A percentile compares a stretch with the other conserved stretches of the same genome.
These are phyloP conservation scores for Thera obeliscata DNA, from an alignment of 2,888 invertebrate species.

Conservation along the genomic window DNA sequence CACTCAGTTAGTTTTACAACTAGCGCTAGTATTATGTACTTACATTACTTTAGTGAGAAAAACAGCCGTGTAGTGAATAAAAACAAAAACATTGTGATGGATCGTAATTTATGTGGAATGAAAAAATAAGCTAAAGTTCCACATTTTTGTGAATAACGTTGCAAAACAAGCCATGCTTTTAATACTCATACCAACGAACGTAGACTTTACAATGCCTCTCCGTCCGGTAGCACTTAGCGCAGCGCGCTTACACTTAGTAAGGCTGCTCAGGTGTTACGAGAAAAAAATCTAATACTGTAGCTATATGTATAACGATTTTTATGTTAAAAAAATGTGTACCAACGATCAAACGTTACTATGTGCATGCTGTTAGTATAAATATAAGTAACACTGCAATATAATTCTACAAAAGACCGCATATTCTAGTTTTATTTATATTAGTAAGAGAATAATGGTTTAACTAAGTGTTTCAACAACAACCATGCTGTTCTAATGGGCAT, in stretches of 20 bases:
- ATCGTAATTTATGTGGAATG: background rate
- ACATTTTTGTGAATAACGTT: conserved; percentile 3
- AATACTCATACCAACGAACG: conserved; percentile 18
- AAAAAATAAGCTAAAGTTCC: background rate
- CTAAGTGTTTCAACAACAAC: too few species aligned
- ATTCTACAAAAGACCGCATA: background rate
- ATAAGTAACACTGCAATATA: background rate
- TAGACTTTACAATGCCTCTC: conserved; percentile 34
- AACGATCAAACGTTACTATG: conserved; percentile 10
- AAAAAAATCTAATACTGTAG: conserved; percentile 26
- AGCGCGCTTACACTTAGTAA: conserved; percentile 36
- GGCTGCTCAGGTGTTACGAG: conserved; percentile 32
- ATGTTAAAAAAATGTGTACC: conserved; percentile 1
- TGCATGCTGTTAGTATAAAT: conserved; percentile 21
- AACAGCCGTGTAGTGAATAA: conserved; percentile 24
- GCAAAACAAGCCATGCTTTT: conserved; percentile 33
- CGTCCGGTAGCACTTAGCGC: conserved; percentile 32
- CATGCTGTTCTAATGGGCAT: background rate
- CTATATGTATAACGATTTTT: conserved; percentile 19
- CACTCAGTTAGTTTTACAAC: conserved; percentile 64
- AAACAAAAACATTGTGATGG: conserved; percentile 11
- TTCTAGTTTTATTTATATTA: background rate
- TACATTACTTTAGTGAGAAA: conserved; percentile 25
- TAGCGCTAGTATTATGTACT: conserved; percentile 28
- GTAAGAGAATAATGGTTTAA: background rate